Conservation (phyloP, 2,113 vertebrate genomes). For the Varanus salvator region DNA sequence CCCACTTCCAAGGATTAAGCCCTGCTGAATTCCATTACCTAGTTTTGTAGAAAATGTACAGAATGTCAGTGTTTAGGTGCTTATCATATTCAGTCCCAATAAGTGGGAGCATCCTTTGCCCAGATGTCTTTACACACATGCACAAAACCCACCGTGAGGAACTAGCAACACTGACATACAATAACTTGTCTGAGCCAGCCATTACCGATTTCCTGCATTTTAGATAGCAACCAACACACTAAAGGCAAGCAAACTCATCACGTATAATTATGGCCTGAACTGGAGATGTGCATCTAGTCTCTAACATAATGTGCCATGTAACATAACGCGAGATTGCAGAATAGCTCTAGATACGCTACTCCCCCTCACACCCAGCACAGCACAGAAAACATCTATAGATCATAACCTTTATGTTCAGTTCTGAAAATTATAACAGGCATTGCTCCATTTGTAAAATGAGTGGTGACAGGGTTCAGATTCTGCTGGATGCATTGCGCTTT, state of each 20-base stretch:
- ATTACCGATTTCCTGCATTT: neutral
- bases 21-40: neutral
- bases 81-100: neutral
- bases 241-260: neutral
- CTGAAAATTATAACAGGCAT: neutral
- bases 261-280: neutral
- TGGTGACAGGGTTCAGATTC: neutral
- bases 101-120: neutral
- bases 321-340: neutral
- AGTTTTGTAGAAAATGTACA: neutral
- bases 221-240: neutral
- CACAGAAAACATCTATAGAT: neutral
- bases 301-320: neutral
- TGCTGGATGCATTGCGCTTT: neutral
- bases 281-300: neutral
- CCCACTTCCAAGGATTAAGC: neutral
- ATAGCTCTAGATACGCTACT: neutral
- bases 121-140: neutral
- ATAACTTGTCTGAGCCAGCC: neutral
- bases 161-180: constrained; percentile 3
- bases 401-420: neutral
- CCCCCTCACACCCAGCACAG: neutral
- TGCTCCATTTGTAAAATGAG: constrained; percentile 1
- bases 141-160: neutral
- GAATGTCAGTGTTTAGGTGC: neutral